These are phyloP conservation scores for Pseudomyrmex concolor DNA, from an alignment of 1,140 invertebrate species.

Conservation along the genomic window DNA sequence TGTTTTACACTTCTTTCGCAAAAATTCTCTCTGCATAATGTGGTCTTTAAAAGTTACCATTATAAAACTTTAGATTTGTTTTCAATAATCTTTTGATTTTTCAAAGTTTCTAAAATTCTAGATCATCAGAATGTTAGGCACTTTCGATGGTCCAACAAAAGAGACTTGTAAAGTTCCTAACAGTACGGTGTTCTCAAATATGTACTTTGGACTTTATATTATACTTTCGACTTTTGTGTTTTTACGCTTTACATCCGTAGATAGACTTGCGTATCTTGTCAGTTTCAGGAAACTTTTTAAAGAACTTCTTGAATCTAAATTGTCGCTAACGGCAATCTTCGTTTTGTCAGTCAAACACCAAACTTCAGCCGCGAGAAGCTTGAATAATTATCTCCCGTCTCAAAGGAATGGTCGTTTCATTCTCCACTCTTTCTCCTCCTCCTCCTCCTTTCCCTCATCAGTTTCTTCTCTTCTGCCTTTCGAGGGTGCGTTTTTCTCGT, in stretches of 20 bases:
- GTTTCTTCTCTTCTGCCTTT: background rate
- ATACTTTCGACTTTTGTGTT: background rate
- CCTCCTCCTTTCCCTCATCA: background rate
- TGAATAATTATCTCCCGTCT: slow-evolving; percentile 37
- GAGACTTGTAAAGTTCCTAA: background rate
- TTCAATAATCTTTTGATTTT: slow-evolving; percentile 2
- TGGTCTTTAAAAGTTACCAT: too few relatives aligned
- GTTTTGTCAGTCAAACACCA: slow-evolving; percentile 8
- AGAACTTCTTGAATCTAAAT: slow-evolving; percentile 2
- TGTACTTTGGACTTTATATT: background rate
- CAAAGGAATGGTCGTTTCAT: background rate
- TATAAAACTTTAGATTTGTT: background rate
- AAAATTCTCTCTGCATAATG: too few relatives aligned
- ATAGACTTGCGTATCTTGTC: background rate
- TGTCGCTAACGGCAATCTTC: background rate
- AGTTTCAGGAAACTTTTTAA: background rate
- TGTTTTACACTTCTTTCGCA: too few relatives aligned
- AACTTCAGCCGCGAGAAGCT: background rate
- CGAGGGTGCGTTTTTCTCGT: background rate
- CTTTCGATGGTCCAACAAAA: too few relatives aligned
- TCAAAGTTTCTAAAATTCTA: background rate
- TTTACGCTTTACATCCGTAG: background rate
- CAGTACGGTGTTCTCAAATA: background rate
- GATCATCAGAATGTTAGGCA: too few relatives aligned
- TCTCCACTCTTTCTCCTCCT: background rate